Evolutionary conservation across 2,797 vertebrate species (phyloP), one percentile per base, ranked within the genome.

Genomic region (Muraenolepis orangiensis): DNA sequence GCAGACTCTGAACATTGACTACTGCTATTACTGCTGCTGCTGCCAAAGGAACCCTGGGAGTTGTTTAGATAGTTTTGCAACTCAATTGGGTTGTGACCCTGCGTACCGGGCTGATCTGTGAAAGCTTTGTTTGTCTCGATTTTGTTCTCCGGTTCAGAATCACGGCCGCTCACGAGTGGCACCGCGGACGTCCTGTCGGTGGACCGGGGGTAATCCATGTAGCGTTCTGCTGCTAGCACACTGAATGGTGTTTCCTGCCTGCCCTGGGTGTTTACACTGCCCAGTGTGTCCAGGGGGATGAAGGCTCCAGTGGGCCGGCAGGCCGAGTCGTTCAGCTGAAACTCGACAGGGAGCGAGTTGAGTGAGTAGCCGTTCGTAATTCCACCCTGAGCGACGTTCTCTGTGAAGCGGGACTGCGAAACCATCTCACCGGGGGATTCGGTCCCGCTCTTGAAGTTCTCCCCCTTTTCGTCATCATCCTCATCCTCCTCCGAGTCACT

Each of bases 41-140:
- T 91, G 80, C 94, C 93, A 90, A 95, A 98, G 74, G 93, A 93
- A 80, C 95, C 93, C 87, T 92, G 93, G 70, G 90, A 90, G 87
- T 96, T 95, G 95, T 98, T 99, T 91, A 98, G 94, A 92, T 95
- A 97, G 57, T 96, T 96, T 76, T 96, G 95, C 88, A 97, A 96
- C 88, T 96, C 95, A 82, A 95, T 92, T 88, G 93, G 95, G 11
- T 92, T 86, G 71, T 90, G 86, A 74, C 72, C 87, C 32, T 92
- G 93, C 76, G 67, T 87, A 23, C 93, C 91, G 16, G 94, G 91
- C 64, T 94, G 95, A 80, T 96, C 95, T 1, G 83, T 74, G 67
- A 96, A 96, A 3, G 94, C 87, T 70, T 87, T 91, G 87, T 91
- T 95, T 81, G 96, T 94, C 70, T 89, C 85, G 78, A 85, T 78